Evolutionary conservation across 1,140 invertebrate species (phyloP).

Genomic region (Schlechtendalia chinensis): DNA sequence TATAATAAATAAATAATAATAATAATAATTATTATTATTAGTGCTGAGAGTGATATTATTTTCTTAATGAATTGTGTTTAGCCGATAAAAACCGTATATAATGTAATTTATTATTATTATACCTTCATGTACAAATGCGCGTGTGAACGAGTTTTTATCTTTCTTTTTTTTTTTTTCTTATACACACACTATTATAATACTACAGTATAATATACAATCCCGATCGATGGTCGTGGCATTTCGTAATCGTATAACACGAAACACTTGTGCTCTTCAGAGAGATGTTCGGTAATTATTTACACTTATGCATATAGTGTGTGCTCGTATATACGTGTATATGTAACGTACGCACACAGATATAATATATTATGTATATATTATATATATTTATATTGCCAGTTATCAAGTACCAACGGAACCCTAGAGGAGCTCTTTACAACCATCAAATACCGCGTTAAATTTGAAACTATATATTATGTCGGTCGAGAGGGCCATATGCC

Average conservation of each 20-base stretch:
- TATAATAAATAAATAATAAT: too few relatives aligned
- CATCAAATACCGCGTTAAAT: conserved; percentile 11
- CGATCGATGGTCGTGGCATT: neutral
- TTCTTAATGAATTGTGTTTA: neutral
- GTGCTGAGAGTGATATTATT: too few relatives aligned
- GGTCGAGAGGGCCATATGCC: neutral
- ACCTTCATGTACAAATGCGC: neutral
- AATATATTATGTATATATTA: too few relatives aligned
- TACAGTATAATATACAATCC: neutral
- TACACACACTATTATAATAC: neutral
- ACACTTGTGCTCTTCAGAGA: conserved; percentile 20
- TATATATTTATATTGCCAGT: too few relatives aligned
- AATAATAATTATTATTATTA: too few relatives aligned
- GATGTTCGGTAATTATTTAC: conserved; percentile 1
- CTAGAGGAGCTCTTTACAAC: neutral
- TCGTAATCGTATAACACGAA: conserved; percentile 15
- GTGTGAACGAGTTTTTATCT: neutral
- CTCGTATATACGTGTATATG: neutral
- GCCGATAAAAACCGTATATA: neutral
- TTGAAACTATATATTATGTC: neutral
- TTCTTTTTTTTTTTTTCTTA: neutral
- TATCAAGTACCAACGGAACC: too few relatives aligned
- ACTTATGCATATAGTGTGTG: neutral
- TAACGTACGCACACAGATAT: neutral
- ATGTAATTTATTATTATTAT: neutral